These are phyloP conservation scores for Ptychodera flava DNA, from an alignment of 35 echinoderm and acorn worm species.

Conservation along the genomic window DNA sequence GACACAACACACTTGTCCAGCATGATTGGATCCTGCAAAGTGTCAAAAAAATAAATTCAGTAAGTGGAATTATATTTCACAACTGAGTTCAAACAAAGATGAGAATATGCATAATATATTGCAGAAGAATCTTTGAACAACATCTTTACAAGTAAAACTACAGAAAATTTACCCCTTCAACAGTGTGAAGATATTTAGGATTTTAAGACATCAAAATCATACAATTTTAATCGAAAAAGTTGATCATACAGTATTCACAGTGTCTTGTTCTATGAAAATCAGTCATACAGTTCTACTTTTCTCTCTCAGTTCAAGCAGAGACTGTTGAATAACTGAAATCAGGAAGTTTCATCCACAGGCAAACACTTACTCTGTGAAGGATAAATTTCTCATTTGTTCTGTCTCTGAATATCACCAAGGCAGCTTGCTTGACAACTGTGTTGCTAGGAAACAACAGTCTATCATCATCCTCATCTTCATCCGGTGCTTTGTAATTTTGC, in stretches of 20 bases:
- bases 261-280: too few relatives aligned
- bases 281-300: too few relatives aligned
- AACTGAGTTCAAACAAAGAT: not conserved
- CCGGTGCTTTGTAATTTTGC: not conserved
- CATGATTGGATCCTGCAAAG: not conserved
- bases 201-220: too few relatives aligned
- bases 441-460: not conserved
- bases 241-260: too few relatives aligned
- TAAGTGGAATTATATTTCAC: not conserved
- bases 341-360: too few relatives aligned
- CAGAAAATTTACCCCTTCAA: too few relatives aligned
- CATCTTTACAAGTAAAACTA: not conserved
- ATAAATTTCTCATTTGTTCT: constrained; percentile 9
- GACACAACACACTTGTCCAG: constrained; percentile 11
- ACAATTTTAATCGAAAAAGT: too few relatives aligned
- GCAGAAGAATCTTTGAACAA: not conserved
- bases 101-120: not conserved
- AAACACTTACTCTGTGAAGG: constrained; percentile 6
- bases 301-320: too few relatives aligned
- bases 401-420: constrained; percentile 6
- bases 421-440: not conserved
- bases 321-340: too few relatives aligned
- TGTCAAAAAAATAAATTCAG: not conserved
- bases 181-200: too few relatives aligned
- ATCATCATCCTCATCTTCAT: constrained; percentile 2